Evolutionary conservation across 2,797 vertebrate species (phyloP).

Genomic region (Sebastes kiyomatsui): DNA sequence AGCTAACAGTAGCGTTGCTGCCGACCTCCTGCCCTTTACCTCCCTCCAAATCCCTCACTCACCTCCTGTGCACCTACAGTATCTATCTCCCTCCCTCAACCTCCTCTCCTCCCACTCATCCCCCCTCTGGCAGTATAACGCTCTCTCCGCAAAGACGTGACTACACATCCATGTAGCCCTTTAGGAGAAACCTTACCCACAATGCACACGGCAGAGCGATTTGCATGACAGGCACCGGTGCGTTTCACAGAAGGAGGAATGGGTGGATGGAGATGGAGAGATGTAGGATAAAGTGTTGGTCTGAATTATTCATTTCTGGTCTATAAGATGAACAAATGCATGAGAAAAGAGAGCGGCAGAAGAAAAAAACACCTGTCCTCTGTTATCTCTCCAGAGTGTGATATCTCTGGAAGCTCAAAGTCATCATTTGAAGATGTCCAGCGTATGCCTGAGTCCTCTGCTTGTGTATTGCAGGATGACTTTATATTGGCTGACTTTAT

Average conservation of each 20-base stretch:
- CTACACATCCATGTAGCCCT: conserved; percentile 72
- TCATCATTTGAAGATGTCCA: conserved; percentile 39
- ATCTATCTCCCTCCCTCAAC: conserved; percentile 20
- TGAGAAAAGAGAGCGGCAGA: conserved; percentile 2
- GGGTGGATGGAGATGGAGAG: conserved; percentile 12
- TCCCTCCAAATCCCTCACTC: conserved; percentile 16
- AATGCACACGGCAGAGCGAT: conserved; percentile 37
- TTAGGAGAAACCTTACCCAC: conserved; percentile 62
- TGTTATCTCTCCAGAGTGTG: conserved; percentile 56
- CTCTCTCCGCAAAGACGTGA: conserved; percentile 68
- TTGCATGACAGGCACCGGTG: conserved; percentile 61
- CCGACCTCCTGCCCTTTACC: conserved; percentile 24
- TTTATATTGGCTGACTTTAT: background rate
- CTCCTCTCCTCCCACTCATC: conserved; percentile 26
- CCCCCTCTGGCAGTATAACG: conserved; percentile 7
- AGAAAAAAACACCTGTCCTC: conserved; percentile 35
- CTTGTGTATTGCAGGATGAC: background rate
- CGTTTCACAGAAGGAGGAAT: conserved; percentile 41
- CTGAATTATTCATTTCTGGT: conserved; percentile 68
- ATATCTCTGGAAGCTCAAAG: conserved; percentile 53
- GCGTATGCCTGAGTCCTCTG: background rate
- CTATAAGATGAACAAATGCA: conserved; percentile 31
- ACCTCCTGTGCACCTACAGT: conserved; percentile 21
- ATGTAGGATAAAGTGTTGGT: conserved; percentile 24
- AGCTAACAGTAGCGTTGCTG: background rate